Conservation (phyloP, 2,888 invertebrate genomes). For the Drosophila acutilabella region DNA sequence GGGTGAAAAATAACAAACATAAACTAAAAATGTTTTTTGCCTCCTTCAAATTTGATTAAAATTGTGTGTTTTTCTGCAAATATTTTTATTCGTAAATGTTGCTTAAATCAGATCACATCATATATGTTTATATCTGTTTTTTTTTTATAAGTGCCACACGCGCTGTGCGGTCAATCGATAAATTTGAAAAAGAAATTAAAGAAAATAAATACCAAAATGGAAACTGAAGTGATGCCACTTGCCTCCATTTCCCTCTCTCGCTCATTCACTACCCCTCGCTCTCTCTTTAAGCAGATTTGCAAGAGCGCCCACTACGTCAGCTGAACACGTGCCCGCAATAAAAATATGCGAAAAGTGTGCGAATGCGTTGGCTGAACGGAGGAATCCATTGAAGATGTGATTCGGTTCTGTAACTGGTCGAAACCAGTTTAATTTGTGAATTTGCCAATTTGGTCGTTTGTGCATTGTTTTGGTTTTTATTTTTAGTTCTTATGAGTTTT, state of each 20-base stretch:
- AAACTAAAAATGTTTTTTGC: conserved; percentile 19
- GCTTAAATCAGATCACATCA: conserved; percentile 14
- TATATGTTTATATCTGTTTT: conserved; percentile 9
- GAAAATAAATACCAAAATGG: conserved; percentile 4
- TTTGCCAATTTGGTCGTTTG: conserved; percentile 20
- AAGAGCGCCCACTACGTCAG: conserved; percentile 32
- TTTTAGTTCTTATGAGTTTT: conserved; percentile 54
- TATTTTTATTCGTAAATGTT: conserved; percentile 18
- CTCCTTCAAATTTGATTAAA: conserved; percentile 39
- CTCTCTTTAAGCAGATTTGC: not conserved
- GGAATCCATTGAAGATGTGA: conserved; percentile 31
- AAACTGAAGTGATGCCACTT: not conserved
- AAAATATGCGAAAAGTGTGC: conserved; percentile 70
- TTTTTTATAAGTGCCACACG: conserved; percentile 58
- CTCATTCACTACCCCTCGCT: not conserved
- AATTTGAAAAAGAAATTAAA: conserved; percentile 28
- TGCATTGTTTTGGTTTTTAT: conserved; percentile 56
- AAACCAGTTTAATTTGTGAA: conserved; percentile 66
- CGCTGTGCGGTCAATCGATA: conserved; percentile 53
- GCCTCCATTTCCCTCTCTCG: not conserved
- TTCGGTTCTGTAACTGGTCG: conserved; percentile 65
- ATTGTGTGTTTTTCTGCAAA: conserved; percentile 15
- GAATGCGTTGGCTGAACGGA: conserved; percentile 25
- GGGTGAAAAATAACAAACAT: conserved; percentile 13
- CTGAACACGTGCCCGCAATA: conserved; percentile 62